phyloP scores from a whole-genome alignment of 2,113 vertebrate genomes.

The Bungarus multicinctus region DNA sequence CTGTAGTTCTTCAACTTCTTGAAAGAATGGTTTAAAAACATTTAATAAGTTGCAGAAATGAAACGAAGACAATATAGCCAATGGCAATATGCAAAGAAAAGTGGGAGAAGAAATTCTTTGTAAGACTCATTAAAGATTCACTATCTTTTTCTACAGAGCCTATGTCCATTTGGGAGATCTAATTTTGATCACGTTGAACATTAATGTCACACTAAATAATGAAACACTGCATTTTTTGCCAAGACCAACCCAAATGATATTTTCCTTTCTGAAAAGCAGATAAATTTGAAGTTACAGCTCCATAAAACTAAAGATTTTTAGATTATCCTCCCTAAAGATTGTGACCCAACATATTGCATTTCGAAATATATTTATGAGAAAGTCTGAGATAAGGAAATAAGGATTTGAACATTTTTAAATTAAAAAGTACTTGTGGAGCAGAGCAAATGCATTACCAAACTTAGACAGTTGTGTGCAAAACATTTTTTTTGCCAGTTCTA shows the following conservation, averaged over 20 bases:
- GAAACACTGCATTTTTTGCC: constrained; percentile 17
- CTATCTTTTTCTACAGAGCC: background rate
- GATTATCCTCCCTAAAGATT: constrained; percentile 1
- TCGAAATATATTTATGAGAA: constrained; percentile 4
- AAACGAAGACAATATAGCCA: background rate
- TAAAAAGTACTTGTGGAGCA: background rate
- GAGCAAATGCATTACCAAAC: background rate
- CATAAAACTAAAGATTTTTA: background rate
- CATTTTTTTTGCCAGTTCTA: background rate
- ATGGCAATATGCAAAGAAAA: rapidly evolving
- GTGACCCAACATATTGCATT: background rate
- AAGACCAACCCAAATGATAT: constrained; percentile 1
- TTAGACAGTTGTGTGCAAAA: background rate
- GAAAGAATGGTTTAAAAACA: background rate
- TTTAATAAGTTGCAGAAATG: background rate
- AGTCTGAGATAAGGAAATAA: background rate
- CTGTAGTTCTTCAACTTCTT: background rate
- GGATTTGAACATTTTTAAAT: constrained; percentile 21
- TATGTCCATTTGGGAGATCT: constrained; percentile 26
- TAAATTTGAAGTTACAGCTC: background rate
- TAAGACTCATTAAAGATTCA: background rate
- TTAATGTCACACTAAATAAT: constrained; percentile 34
- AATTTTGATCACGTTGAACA: constrained; percentile 20
- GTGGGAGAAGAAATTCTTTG: background rate
- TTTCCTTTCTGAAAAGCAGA: background rate